Conservation (phyloP, 2,888 invertebrate genomes). For the Nezara viridula region DNA sequence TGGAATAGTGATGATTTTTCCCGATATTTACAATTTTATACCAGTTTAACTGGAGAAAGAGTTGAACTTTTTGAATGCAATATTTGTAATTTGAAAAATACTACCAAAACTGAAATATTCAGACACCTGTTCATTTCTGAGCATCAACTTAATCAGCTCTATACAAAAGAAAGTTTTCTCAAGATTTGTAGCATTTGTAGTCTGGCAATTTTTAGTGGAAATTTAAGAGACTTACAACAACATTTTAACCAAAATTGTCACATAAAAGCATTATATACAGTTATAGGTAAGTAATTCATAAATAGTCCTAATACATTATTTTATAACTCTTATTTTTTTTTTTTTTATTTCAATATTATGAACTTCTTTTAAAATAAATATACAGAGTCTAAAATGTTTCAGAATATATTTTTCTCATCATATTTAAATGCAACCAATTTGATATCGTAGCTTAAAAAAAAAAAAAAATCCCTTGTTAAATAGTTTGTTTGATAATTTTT, state of each 20-base stretch:
- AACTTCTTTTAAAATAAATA: no score
- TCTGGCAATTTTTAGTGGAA: neutral
- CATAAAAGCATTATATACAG: neutral
- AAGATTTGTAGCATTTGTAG: constrained; percentile 35
- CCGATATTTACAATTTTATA: neutral
- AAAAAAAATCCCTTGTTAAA: no score
- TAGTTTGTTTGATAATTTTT: no score
- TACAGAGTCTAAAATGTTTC: no score
- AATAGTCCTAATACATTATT: no score
- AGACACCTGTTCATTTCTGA: neutral
- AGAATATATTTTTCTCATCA: no score
- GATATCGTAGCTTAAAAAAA: no score
- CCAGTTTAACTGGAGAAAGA: neutral
- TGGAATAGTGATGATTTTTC: constrained; percentile 1
- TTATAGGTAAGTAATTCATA: neutral
- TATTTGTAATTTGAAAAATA: constrained; percentile 6
- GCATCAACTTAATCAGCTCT: neutral
- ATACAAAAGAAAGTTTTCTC: neutral
- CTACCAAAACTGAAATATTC: neutral
- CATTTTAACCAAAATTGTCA: neutral
- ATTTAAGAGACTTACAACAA: neutral
- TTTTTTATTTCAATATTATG: neutral
- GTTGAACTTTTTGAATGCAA: constrained; percentile 4
- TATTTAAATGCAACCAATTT: no score
- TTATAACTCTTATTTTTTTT: neutral